Percentiles rank a stretch among this genome's conserved stretches.
These are phyloP conservation scores for Periophthalmus magnuspinnatus DNA, from an alignment of 2,797 vertebrate genomes.

Conservation along the genomic window DNA sequence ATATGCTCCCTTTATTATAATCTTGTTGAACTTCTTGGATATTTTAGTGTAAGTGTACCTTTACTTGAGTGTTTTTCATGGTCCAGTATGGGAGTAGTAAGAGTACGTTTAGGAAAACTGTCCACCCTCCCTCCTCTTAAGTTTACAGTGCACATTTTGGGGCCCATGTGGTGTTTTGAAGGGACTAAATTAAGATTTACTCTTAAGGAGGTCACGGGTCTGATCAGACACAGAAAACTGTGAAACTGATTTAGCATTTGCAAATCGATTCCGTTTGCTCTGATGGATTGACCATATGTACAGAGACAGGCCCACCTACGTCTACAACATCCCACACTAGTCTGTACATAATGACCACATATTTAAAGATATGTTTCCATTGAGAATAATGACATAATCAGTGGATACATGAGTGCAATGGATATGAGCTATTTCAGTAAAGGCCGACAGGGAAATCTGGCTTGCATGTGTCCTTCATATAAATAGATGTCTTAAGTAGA, in stretches of 20 bases:
- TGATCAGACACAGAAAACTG: slow-evolving; percentile 14
- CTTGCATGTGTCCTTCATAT: background rate
- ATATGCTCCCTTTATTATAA: no score
- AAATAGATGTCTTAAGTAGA: slow-evolving; percentile 6
- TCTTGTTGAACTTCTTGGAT: no score
- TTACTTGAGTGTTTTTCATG: background rate
- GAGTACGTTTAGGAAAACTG: background rate
- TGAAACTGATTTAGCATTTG: slow-evolving; percentile 35
- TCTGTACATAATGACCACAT: slow-evolving; percentile 5
- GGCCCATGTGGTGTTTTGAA: slow-evolving; percentile 10
- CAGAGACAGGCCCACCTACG: slow-evolving; percentile 37
- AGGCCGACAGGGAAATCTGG: background rate
- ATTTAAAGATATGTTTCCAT: slow-evolving; percentile 17
- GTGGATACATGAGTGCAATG: slow-evolving; percentile 28
- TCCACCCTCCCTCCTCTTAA: background rate
- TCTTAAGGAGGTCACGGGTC: slow-evolving; percentile 12
- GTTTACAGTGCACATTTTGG: slow-evolving; percentile 8
- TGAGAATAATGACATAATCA: slow-evolving; percentile 15
- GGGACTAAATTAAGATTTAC: slow-evolving; percentile 19
- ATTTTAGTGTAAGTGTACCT: no score
- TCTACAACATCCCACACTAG: slow-evolving; percentile 22
- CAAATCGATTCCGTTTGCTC: slow-evolving; percentile 24
- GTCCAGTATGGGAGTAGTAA: no score
- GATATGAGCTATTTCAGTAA: slow-evolving; percentile 23
- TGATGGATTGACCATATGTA: slow-evolving; percentile 49